Conservation (phyloP, 2,113 vertebrate genomes). For the Ceyx margarethae region DNA sequence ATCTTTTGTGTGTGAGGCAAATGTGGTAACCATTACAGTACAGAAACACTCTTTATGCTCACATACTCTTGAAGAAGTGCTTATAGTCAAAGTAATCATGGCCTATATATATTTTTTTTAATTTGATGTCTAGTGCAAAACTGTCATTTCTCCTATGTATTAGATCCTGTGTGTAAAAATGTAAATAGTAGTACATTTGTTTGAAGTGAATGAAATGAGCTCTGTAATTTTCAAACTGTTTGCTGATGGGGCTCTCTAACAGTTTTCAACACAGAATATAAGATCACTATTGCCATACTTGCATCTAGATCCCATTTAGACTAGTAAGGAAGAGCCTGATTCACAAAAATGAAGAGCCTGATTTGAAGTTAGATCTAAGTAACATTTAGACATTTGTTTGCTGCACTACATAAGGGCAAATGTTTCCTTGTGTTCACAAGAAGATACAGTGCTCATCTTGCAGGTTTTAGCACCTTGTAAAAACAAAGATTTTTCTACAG, state of each 20-base stretch:
- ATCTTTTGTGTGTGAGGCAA: neutral
- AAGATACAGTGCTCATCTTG: neutral
- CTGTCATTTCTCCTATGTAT: neutral
- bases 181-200: neutral
- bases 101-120: neutral
- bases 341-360: neutral
- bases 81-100: neutral
- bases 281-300: neutral
- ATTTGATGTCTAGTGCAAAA: neutral
- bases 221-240: neutral
- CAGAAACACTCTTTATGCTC: neutral
- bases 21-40: neutral
- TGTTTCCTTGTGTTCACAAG: neutral
- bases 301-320: neutral
- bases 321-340: neutral
- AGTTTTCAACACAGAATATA: neutral
- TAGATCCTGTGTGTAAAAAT: neutral
- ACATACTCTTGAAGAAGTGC: neutral
- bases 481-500: neutral
- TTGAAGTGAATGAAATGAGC: neutral
- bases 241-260: neutral
- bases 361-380: neutral
- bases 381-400: neutral
- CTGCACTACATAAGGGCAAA: neutral
- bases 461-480: neutral